Percentiles rank a stretch among this genome's conserved stretches.
These are phyloP conservation scores for Ophion obscuratus DNA, from an alignment of 2,888 invertebrate genomes.

Conservation along the genomic window DNA sequence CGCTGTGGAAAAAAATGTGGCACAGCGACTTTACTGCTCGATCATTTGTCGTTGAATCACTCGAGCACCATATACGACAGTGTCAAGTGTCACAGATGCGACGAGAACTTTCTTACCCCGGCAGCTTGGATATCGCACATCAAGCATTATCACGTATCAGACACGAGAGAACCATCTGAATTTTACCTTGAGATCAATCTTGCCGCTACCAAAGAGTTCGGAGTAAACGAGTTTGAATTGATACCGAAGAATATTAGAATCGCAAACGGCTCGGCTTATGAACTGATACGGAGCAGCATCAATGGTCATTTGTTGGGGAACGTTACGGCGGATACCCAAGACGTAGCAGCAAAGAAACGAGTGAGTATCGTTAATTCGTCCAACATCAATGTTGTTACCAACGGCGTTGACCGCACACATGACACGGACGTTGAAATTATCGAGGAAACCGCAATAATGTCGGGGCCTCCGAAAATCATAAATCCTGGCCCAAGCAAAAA, in stretches of 20 bases:
- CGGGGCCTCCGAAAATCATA: neutral
- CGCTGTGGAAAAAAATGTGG: constrained; percentile 67
- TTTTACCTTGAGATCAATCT: constrained; percentile 55
- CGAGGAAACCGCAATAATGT: too few species aligned
- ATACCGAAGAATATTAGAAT: constrained; percentile 40
- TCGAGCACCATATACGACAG: constrained; percentile 10
- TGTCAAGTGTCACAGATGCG: constrained; percentile 65
- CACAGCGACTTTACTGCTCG: constrained; percentile 55
- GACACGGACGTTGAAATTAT: too few species aligned
- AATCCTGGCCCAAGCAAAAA: neutral
- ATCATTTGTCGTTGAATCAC: constrained; percentile 69
- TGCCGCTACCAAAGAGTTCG: neutral
- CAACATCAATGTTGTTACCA: neutral
- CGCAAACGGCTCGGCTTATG: neutral
- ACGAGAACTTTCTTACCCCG: constrained; percentile 60
- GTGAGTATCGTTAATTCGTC: neutral
- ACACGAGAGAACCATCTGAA: constrained; percentile 44
- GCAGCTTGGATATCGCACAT: constrained; percentile 67
- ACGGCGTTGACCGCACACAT: neutral
- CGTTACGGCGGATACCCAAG: neutral
- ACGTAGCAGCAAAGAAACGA: neutral
- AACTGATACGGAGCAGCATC: neutral
- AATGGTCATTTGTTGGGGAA: neutral
- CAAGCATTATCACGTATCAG: constrained; percentile 68
- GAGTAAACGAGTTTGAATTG: neutral